Base-by-base conservation (phyloP, 2,113 vertebrate species). In the Grantiella picta region DNA sequence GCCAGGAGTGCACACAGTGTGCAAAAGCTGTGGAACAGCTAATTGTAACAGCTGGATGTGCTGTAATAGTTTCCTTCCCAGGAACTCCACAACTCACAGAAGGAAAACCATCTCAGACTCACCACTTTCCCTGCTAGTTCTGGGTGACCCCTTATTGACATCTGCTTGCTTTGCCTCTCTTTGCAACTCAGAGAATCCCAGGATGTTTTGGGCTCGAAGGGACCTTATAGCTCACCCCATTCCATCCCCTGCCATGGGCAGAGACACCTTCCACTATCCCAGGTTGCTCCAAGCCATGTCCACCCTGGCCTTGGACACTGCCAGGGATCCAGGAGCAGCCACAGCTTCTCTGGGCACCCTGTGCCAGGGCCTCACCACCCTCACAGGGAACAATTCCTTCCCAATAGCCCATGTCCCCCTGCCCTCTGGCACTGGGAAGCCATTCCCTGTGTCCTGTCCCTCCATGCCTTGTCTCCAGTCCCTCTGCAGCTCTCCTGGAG, bases 181-280 rank as follows among this genome's bases (percentile, higher is more conserved):
- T 7, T 33, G 10, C 35, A 56, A 31, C 22, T 47, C n/a, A 61
- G 21, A 54, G 36, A 69, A 76, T 61, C 40, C 9, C 29, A 27
- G 29, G 7, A 35, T 19, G n/a, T 15, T 31, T 60, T 53, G 16
- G 7, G 38, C 12, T 2, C 20, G 38, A 60, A 40, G 3, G 4
- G 7, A 60, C 10, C 7, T 47, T 24, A 8, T 29, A 45, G 3
- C 1, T 2, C 60, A 25, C 6, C 11, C 0, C 0, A 1, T 53
- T 0, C 16, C 9, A 45, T 0, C 5, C 10, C 2, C 44, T 52
- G 35, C 20, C 20, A 45, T 8, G 7, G 7, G 5, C 38, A 73
- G 38, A 28, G 38, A 29, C 52, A 75, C 0, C 11, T 82, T 0
- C 20, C 44, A 8, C 15, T 8, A 0, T 5, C 7, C 28, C 38